A percentile compares a stretch with the other conserved stretches of the same genome.
Evolutionary conservation across 2,113 vertebrate species (phyloP).

Genomic region (Cheirogaleus medius): DNA sequence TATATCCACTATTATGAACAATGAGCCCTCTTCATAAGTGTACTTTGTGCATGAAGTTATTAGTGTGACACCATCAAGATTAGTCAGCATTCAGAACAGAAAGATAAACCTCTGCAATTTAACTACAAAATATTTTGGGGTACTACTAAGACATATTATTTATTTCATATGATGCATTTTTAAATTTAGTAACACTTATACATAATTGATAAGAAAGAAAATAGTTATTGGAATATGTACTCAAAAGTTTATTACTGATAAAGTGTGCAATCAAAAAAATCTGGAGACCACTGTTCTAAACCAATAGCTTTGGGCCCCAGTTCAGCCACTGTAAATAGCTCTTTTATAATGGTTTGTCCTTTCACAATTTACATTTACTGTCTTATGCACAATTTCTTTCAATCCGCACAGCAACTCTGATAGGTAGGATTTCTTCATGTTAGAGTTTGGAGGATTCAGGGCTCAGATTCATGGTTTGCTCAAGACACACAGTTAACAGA

Average conservation of each 20-base stretch:
- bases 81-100: background rate
- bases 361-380: background rate
- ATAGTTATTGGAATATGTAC: background rate
- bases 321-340: background rate
- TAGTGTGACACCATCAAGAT: background rate
- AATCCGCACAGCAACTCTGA: background rate
- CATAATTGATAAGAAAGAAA: background rate
- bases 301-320: background rate
- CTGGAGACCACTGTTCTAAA: background rate
- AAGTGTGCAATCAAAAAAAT: background rate
- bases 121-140: background rate
- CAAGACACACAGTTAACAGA: background rate
- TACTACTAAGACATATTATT: background rate
- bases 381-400: background rate
- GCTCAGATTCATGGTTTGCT: background rate
- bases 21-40: background rate
- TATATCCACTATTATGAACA: background rate
- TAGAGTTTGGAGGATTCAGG: background rate
- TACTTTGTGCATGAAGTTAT: background rate
- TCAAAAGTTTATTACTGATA: background rate
- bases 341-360: background rate
- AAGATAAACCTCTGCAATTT: background rate
- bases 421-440: background rate
- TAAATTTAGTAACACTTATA: background rate
- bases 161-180: constrained; percentile 10